These are phyloP conservation scores for Agrypnia vestita DNA, from an alignment of 1,140 invertebrate species.

Conservation along the genomic window DNA sequence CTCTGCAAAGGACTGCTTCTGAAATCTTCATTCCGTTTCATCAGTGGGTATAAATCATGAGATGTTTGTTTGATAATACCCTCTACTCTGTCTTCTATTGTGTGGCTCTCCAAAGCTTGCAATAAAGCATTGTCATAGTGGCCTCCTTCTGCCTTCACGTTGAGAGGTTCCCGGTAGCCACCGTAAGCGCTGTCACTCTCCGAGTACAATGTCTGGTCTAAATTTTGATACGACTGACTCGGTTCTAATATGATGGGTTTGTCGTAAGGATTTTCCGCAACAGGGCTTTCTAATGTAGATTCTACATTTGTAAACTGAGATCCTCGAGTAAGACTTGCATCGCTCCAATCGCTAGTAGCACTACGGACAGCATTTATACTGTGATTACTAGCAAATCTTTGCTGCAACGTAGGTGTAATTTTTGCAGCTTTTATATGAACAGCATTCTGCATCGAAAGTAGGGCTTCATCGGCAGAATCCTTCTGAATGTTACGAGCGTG, in stretches of 20 bases:
- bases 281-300: constrained; percentile 68
- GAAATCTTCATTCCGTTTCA: constrained; percentile 34
- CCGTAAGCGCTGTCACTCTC: constrained; percentile 63
- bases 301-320: constrained; percentile 62
- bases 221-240: constrained; percentile 71
- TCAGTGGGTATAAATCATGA: constrained; percentile 52
- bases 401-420: constrained; percentile 71
- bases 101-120: constrained; percentile 6
- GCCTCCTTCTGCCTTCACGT: constrained; percentile 27
- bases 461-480: constrained; percentile 69
- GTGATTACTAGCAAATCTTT: constrained; percentile 72
- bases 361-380: constrained; percentile 38
- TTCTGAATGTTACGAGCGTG: constrained; percentile 77
- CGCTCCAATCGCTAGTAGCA: constrained; percentile 46
- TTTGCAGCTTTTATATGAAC: constrained; percentile 72
- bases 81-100: constrained; percentile 58
- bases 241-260: constrained; percentile 69
- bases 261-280: constrained; percentile 70
- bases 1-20: constrained; percentile 41
- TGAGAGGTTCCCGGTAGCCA: constrained; percentile 45
- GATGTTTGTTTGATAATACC: constrained; percentile 54
- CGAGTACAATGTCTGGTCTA: constrained; percentile 70
- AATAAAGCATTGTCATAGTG: constrained; percentile 30
- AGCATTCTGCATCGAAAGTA: constrained; percentile 71
- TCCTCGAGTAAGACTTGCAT: constrained; percentile 35